Conservation (phyloP, 2,888 invertebrate genomes). For the Sipha maydis region DNA sequence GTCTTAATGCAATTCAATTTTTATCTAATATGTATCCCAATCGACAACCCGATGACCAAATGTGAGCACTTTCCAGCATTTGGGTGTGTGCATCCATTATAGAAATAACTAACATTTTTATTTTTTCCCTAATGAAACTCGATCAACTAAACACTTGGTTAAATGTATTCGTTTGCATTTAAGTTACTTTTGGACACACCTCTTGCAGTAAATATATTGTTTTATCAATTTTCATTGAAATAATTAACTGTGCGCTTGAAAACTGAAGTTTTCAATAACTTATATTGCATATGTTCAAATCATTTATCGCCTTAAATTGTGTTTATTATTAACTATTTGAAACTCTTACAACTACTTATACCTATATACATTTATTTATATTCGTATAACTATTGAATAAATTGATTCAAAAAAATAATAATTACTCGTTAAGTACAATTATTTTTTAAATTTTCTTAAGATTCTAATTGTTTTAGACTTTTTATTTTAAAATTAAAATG, state of each 20-base stretch:
- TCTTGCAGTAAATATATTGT: background rate
- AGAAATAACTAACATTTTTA: background rate
- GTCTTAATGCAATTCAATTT: background rate
- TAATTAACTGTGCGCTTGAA: background rate
- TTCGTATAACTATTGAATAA: too few species aligned
- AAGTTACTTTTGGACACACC: background rate
- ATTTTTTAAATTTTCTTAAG: too few species aligned
- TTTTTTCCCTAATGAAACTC: background rate
- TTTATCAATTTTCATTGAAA: background rate
- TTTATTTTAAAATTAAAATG: too few species aligned
- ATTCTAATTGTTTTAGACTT: too few species aligned
- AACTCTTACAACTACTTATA: too few species aligned
- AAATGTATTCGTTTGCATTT: background rate
- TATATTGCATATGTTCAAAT: too few species aligned
- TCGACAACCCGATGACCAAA: background rate
- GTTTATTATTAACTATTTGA: too few species aligned
- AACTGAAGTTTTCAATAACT: background rate
- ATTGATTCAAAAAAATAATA: too few species aligned
- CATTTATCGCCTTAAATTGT: too few species aligned
- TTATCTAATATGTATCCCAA: background rate
- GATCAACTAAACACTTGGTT: conserved; percentile 9
- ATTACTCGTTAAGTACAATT: too few species aligned
- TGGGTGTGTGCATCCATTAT: conserved; percentile 25
- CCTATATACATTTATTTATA: too few species aligned
- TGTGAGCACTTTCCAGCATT: background rate